phyloP scores from a whole-genome alignment of 2,888 invertebrate species.

The Eupithecia inturbata region DNA sequence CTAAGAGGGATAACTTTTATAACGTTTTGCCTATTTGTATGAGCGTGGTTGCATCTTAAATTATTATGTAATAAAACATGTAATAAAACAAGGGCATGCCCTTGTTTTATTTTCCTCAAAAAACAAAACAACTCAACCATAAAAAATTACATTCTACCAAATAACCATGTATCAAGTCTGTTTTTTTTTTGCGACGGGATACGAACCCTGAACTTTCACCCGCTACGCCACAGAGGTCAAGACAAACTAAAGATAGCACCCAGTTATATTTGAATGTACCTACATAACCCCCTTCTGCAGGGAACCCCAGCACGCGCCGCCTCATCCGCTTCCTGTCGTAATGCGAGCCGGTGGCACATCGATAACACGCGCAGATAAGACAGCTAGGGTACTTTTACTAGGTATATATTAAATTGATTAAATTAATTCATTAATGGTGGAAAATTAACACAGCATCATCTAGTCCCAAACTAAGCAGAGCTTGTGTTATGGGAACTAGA shows the following conservation, averaged over 20 bases:
- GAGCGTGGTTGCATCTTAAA: neutral
- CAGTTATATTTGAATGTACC: neutral
- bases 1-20: neutral
- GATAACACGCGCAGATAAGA: neutral
- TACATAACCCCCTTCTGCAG: conserved; percentile 23
- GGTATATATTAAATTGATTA: too few relatives aligned
- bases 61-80: too few relatives aligned
- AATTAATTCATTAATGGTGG: too few relatives aligned
- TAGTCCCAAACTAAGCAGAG: too few relatives aligned
- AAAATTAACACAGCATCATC: too few relatives aligned
- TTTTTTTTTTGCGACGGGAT: too few relatives aligned
- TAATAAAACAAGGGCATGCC: too few relatives aligned
- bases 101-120: too few relatives aligned
- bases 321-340: conserved; percentile 67
- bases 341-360: conserved; percentile 50
- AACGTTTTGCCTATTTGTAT: neutral
- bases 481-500: too few relatives aligned
- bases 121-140: too few relatives aligned
- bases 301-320: conserved; percentile 65
- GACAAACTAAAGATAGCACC: neutral
- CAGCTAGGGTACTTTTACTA: conserved; percentile 7
- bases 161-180: too few relatives aligned
- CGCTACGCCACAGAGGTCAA: neutral
- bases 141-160: too few relatives aligned
- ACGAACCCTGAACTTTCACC: neutral